Percentiles rank a stretch among this genome's conserved stretches.
phyloP scores from a whole-genome alignment of 2,113 vertebrate species.

The Semnopithecus entellus region DNA sequence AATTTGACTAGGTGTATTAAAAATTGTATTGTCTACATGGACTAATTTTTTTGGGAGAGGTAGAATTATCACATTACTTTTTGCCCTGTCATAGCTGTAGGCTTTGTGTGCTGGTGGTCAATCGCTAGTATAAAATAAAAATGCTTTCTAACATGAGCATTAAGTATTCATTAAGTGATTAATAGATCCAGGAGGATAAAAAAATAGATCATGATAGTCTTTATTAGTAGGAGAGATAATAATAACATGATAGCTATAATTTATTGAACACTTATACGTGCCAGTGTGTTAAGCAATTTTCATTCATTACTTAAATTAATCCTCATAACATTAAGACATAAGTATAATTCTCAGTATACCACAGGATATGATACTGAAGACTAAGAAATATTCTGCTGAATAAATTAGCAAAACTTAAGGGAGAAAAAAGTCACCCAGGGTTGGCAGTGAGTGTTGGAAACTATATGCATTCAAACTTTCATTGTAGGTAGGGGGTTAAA shows the following conservation, averaged over 20 bases:
- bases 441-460: not conserved
- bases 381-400: conserved; percentile 36
- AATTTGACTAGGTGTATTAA: not conserved
- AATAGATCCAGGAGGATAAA: not conserved
- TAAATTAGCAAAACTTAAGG: conserved; percentile 13
- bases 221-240: conserved; percentile 49
- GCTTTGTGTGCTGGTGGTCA: conserved; percentile 7
- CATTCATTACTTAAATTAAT: conserved; percentile 68
- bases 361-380: conserved; percentile 8
- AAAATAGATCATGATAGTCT: conserved; percentile 30
- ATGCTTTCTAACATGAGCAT: not conserved
- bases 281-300: conserved; percentile 48
- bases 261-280: conserved; percentile 53
- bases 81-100: not conserved
- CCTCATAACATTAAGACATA: conserved; percentile 48
- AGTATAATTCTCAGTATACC: conserved; percentile 16
- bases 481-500: not conserved
- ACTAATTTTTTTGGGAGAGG: not conserved
- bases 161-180: conserved; percentile 50
- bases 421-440: not conserved
- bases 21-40: not conserved
- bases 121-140: conserved; percentile 42
- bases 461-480: not conserved
- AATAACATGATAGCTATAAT: conserved; percentile 49
- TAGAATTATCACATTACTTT: not conserved